Conservation (phyloP, 2,113 vertebrate genomes). For the Cairina moschata region DNA sequence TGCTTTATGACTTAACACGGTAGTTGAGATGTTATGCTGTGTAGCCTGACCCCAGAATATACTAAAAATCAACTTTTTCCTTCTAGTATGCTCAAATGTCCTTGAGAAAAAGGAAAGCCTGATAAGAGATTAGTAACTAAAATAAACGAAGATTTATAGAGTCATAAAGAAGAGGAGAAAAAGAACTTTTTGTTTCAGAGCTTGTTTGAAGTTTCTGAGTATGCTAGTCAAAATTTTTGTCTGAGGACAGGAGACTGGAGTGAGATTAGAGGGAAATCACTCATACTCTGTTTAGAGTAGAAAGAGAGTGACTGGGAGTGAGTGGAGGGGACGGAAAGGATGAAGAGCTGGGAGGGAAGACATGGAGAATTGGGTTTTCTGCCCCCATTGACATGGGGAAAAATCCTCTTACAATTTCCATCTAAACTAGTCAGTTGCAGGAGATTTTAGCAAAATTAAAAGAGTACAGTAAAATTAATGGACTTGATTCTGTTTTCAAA, state of each 20-base stretch:
- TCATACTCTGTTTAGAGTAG: neutral
- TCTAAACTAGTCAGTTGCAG: neutral
- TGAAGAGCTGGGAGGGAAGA: neutral
- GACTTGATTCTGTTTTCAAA: neutral
- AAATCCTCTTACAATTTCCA: neutral
- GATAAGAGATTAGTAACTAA: neutral
- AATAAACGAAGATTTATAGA: neutral
- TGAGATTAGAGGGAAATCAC: neutral
- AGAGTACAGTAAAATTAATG: neutral
- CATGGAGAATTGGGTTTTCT: neutral
- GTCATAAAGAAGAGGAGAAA: neutral
- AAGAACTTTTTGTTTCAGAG: neutral
- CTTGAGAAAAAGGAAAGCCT: neutral
- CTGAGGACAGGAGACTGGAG: neutral
- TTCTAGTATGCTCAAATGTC: neutral
- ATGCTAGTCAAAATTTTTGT: neutral
- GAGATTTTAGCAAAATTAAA: constrained; percentile 1
- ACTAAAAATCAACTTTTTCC: neutral
- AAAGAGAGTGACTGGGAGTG: neutral
- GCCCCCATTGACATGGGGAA: neutral
- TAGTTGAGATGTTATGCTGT: neutral
- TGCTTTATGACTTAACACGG: neutral
- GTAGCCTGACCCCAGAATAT: neutral
- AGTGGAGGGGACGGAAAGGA: neutral
- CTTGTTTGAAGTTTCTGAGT: neutral